These are phyloP conservation scores for Heliocidaris tuberculata DNA, from an alignment of 35 echinoderm and acorn worm genomes.

Conservation along the genomic window DNA sequence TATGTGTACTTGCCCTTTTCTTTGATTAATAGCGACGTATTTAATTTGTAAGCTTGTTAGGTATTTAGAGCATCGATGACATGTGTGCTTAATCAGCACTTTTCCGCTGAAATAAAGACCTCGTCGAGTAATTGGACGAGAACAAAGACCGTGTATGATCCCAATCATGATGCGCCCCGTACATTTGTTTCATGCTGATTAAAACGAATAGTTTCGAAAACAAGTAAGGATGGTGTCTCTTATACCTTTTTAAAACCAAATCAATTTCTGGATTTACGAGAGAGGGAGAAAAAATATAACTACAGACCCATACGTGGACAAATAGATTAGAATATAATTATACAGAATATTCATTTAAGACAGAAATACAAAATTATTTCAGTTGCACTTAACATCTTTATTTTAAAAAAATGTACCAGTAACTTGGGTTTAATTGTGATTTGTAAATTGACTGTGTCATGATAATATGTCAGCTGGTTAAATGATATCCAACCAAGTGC, in stretches of 20 bases:
- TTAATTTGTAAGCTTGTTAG: conserved; percentile 53
- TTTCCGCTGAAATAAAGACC: conserved; percentile 7
- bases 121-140: conserved; percentile 8
- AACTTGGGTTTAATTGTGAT: too few species aligned
- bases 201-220: neutral
- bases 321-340: too few species aligned
- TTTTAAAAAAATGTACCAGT: too few species aligned
- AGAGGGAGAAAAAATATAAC: too few species aligned
- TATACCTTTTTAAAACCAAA: too few species aligned
- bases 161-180: neutral
- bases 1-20: neutral
- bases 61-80: conserved; percentile 9
- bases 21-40: conserved; percentile 46
- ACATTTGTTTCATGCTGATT: conserved; percentile 5
- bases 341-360: too few species aligned
- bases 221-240: too few species aligned
- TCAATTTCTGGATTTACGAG: too few species aligned
- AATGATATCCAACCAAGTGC: neutral
- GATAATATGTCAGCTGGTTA: neutral
- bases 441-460: neutral
- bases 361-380: too few species aligned
- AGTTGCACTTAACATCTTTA: too few species aligned
- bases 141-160: conserved; percentile 32
- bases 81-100: conserved; percentile 23
- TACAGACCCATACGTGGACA: too few species aligned